phyloP scores from a whole-genome alignment of 2,113 vertebrate species.

The Cryptotis parvus region DNA sequence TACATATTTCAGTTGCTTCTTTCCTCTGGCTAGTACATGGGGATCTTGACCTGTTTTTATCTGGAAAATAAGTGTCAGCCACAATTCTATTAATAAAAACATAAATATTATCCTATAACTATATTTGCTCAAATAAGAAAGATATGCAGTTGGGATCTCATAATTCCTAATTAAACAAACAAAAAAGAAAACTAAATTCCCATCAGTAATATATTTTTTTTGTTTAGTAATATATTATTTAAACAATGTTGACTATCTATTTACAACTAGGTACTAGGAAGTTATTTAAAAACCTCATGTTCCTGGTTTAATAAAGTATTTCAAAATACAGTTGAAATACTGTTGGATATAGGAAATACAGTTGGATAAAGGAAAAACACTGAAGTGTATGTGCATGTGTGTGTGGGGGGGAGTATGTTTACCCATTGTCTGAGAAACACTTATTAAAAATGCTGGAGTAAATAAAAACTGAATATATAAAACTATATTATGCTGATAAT shows the following conservation, averaged over 20 bases:
- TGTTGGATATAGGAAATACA: not conserved
- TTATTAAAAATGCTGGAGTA: not conserved
- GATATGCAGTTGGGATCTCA: not conserved
- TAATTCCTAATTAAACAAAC: constrained; percentile 8
- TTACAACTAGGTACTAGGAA: constrained; percentile 28
- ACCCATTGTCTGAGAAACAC: not conserved
- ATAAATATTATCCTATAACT: not conserved
- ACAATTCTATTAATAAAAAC: not conserved
- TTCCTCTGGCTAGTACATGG: not conserved
- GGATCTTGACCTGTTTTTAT: not conserved
- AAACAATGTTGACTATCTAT: not conserved
- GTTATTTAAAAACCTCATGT: not conserved
- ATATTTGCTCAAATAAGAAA: not conserved
- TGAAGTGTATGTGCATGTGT: not conserved
- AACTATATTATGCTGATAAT: not conserved
- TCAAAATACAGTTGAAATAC: not conserved
- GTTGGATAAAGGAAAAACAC: not conserved
- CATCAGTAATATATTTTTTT: not conserved
- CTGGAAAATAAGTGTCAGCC: not conserved
- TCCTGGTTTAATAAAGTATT: not conserved
- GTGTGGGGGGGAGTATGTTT: not conserved
- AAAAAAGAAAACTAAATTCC: not conserved
- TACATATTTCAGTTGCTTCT: not conserved
- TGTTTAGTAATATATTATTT: not conserved
- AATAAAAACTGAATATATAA: not conserved